These are phyloP conservation scores for Diplosoma virens DNA, from an alignment of 23 tunicate genomes.

Conservation along the genomic window DNA sequence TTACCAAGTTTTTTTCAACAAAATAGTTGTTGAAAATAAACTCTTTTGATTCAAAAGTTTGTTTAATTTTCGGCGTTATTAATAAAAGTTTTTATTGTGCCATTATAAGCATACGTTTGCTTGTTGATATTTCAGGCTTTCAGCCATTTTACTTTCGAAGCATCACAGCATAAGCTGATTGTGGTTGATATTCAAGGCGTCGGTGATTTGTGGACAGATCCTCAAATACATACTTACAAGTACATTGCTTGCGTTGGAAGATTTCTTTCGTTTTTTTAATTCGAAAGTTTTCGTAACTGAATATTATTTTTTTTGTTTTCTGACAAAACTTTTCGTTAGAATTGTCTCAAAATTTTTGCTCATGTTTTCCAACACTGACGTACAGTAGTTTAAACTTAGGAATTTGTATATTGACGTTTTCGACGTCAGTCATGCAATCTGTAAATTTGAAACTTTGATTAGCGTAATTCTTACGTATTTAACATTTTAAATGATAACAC, in stretches of 20 bases:
- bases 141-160: slow-evolving; percentile 98
- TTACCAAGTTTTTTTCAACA: no score
- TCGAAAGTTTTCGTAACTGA: not conserved
- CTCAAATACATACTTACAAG: slow-evolving; percentile 98
- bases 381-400: not conserved
- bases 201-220: slow-evolving; percentile 96
- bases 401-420: no score
- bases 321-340: not conserved
- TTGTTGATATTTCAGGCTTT: slow-evolving; percentile 93
- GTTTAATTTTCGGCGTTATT: no score
- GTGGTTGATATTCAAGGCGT: slow-evolving; percentile 98
- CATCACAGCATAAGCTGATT: slow-evolving; percentile 90
- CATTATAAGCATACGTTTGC: no score
- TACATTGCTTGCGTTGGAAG: not conserved
- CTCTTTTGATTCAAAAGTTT: no score
- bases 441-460: no score
- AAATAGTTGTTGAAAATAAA: no score
- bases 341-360: not conserved
- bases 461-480: no score
- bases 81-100: no score
- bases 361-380: not conserved
- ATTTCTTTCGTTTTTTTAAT: not conserved
- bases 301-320: not conserved
- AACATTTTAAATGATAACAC: no score
- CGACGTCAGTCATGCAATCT: no score